Conservation (phyloP, 2,888 invertebrate species). For the Dryococelus australis region DNA sequence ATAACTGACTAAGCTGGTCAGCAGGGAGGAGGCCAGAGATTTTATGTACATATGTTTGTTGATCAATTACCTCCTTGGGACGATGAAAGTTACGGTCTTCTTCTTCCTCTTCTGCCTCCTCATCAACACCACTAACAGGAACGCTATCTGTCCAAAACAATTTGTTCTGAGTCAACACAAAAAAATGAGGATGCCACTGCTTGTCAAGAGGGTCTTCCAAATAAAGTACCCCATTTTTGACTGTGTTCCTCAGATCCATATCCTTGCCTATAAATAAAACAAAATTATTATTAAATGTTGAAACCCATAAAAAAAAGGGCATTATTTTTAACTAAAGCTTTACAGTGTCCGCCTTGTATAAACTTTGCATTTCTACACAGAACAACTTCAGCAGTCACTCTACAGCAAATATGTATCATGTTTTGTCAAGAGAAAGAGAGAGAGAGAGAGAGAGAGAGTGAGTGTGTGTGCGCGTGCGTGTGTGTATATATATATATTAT, state of each 20-base stretch:
- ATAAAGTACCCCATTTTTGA: slow-evolving; percentile 89
- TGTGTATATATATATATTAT: too few species aligned
- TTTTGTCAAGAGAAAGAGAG: too few species aligned
- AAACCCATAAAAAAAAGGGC: not conserved
- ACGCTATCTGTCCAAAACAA: slow-evolving; percentile 83
- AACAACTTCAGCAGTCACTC: too few species aligned
- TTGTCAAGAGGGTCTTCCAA: slow-evolving; percentile 89
- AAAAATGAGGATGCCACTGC: slow-evolving; percentile 93
- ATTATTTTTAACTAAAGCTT: not conserved
- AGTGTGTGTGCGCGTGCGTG: too few species aligned
- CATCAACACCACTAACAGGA: slow-evolving; percentile 60
- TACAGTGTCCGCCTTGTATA: too few species aligned
- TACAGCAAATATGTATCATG: too few species aligned
- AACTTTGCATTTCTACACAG: too few species aligned
- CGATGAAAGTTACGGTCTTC: slow-evolving; percentile 63
- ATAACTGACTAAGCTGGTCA: too few species aligned
- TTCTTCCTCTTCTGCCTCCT: slow-evolving; percentile 69
- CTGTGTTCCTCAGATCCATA: slow-evolving; percentile 79
- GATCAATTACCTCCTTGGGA: slow-evolving; percentile 57
- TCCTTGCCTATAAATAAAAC: slow-evolving; percentile 60
- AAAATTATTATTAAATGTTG: slow-evolving; percentile 1
- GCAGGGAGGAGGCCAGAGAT: too few species aligned
- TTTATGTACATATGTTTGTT: too few species aligned
- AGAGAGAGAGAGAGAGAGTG: too few species aligned
- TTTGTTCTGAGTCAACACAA: slow-evolving; percentile 87